Base-by-base conservation (phyloP, 2,797 vertebrate species). In the Pangasius djambal region DNA sequence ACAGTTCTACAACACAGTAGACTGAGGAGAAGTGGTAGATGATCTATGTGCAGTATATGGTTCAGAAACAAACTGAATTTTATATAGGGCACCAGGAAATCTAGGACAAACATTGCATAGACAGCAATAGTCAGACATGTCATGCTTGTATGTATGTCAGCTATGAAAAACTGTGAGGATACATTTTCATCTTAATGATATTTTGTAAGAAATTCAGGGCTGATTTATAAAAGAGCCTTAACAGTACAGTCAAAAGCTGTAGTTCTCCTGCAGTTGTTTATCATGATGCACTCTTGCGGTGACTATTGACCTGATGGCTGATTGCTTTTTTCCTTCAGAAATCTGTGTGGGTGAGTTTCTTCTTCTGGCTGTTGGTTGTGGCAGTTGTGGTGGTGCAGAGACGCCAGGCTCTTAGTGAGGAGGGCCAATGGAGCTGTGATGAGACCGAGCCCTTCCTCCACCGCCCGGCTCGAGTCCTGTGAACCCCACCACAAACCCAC, bases 311-410 rank as follows among this genome's bases (percentile, higher is more conserved):
- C 37, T 65, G 16, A 57, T 12, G 8, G 6, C n/a, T 34, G 12
- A 25, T 63, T 5, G 86, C 88, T 37, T 70, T 61, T n/a, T 55
- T 74, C 20, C 81, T 9, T 83, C 93, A 98, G 97, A 96, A 94
- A 3, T 94, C 97, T 0, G 96, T 96, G 50, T 98, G 97, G 97
- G 97, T 97, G 92, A 97, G 96, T 92, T 96, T 98, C 93, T 96
- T 97, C 90, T 93, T 97, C 92, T 98, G 97, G 97, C 87, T 97
- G 84, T 89, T 97, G 89, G 94, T 96, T 50, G 92, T 93, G 9
- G 89, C 86, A 4, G 91, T 97, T 92, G 93, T 97, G 90, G 28
- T 95, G 0, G 91, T 90, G 89, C 94, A 37, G 92, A 86, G 72
- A 88, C 89, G 69, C 72, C 87, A 0, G 88, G 2, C 20, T 44